phyloP scores from a whole-genome alignment of 1,140 invertebrate species.

The Druon quercuslanigerum region DNA sequence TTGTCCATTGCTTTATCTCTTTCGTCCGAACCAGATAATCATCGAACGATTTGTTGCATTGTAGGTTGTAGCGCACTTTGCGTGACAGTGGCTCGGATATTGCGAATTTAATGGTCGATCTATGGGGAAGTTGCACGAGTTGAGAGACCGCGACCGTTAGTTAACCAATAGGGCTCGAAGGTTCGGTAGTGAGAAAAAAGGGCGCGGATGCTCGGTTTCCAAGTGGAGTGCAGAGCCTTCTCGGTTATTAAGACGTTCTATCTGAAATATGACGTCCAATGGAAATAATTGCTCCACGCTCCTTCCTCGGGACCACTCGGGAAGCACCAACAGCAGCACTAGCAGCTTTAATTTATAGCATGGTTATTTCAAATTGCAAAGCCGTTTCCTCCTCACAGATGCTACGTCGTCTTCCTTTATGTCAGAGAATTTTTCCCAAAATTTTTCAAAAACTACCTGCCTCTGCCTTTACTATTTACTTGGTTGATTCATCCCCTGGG shows the following conservation, averaged over 20 bases:
- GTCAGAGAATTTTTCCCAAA: neutral
- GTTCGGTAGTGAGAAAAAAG: slow-evolving; percentile 39
- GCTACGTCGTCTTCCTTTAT: neutral
- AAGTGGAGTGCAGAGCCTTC: slow-evolving; percentile 39
- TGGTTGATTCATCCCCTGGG: neutral
- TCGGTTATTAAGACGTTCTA: slow-evolving; percentile 70
- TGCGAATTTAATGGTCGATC: slow-evolving; percentile 20
- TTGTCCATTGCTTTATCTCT: slow-evolving; percentile 21
- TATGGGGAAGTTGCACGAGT: slow-evolving; percentile 10
- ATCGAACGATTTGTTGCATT: slow-evolving; percentile 27
- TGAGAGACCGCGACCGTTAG: slow-evolving; percentile 20
- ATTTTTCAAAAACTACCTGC: neutral
- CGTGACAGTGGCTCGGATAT: slow-evolving; percentile 24
- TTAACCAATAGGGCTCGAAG: slow-evolving; percentile 36
- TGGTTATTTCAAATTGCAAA: slow-evolving; percentile 56
- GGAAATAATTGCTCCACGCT: slow-evolving; percentile 64
- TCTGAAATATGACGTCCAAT: slow-evolving; percentile 69
- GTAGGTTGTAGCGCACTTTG: slow-evolving; percentile 4
- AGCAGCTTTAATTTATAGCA: slow-evolving; percentile 59
- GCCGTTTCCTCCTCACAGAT: slow-evolving; percentile 25
- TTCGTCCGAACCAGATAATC: neutral
- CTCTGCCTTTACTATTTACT: too few relatives aligned
- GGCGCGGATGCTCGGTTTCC: slow-evolving; percentile 9
- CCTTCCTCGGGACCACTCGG: slow-evolving; percentile 43
- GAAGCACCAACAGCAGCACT: slow-evolving; percentile 53